Conservation (phyloP, 1,140 invertebrate genomes). For the Himalopsyche phryganea region DNA sequence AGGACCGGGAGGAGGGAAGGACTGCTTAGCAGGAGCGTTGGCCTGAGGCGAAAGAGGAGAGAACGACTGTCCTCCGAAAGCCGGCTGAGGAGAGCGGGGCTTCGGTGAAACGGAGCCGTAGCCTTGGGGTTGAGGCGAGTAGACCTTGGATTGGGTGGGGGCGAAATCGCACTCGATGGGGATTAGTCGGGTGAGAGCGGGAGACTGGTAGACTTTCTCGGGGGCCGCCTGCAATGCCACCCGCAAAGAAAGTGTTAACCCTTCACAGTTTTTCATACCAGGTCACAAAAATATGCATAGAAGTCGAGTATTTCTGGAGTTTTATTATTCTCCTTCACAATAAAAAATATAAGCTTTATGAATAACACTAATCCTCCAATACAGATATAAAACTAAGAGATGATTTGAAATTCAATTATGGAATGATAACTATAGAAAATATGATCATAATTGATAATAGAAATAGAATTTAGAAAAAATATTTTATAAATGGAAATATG, state of each 20-base stretch:
- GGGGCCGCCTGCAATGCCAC: slow-evolving; percentile 33
- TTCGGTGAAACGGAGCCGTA: background rate
- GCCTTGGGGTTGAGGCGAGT: slow-evolving; percentile 8
- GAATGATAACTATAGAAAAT: too few relatives aligned
- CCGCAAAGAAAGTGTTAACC: slow-evolving; percentile 14
- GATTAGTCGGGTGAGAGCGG: slow-evolving; percentile 27
- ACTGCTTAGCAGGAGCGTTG: slow-evolving; percentile 26
- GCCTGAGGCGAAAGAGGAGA: slow-evolving; percentile 19
- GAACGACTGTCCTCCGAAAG: background rate
- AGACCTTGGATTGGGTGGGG: slow-evolving; percentile 23
- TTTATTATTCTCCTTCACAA: too few relatives aligned
- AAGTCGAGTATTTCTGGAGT: too few relatives aligned
- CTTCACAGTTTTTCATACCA: background rate
- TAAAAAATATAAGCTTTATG: too few relatives aligned
- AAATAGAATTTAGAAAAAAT: too few relatives aligned
- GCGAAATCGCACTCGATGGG: slow-evolving; percentile 15
- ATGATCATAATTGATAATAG: too few relatives aligned
- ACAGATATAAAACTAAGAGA: too few relatives aligned
- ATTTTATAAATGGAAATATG: too few relatives aligned
- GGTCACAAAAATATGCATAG: background rate
- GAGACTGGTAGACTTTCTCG: slow-evolving; percentile 28
- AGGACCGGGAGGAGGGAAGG: slow-evolving; percentile 30
- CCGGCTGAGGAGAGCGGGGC: background rate
- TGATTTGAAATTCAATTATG: too few relatives aligned
- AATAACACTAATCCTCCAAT: too few relatives aligned